These are phyloP conservation scores for Hydropsyche betteni DNA, from an alignment of 2,888 invertebrate species.

Conservation along the genomic window DNA sequence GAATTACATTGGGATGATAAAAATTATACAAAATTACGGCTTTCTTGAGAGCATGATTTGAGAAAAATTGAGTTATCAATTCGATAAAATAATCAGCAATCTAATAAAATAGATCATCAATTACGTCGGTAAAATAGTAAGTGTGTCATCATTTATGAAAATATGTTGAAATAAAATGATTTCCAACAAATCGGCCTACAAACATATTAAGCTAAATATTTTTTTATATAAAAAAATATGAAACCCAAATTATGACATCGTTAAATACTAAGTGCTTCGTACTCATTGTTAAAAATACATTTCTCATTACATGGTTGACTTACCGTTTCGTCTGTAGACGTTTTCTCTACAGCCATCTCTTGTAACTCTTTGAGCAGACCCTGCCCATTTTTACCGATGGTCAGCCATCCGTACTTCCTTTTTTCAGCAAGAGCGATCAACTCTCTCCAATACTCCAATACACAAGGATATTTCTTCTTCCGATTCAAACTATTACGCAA, in stretches of 20 bases:
- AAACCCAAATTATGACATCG: no score
- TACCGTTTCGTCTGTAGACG: conserved; percentile 56
- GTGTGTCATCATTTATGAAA: no score
- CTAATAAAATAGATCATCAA: background rate
- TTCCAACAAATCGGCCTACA: no score
- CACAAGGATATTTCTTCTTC: conserved; percentile 58
- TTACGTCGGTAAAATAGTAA: background rate
- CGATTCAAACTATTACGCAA: conserved; percentile 61
- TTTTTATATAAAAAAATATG: no score
- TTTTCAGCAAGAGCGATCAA: conserved; percentile 67
- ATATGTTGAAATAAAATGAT: no score
- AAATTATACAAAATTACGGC: background rate
- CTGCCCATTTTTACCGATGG: conserved; percentile 53
- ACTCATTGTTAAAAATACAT: background rate
- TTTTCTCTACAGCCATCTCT: conserved; percentile 57
- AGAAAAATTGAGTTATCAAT: background rate
- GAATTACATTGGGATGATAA: background rate
- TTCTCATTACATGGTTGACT: conserved; percentile 53
- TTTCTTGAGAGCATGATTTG: background rate
- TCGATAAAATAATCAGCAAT: background rate
- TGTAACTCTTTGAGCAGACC: conserved; percentile 60
- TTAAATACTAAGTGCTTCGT: no score
- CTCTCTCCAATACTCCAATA: conserved; percentile 66
- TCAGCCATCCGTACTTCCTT: conserved; percentile 59
- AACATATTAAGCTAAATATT: no score